These are phyloP conservation scores for Eurytoma californica DNA, from an alignment of 2,888 invertebrate genomes.

Conservation along the genomic window DNA sequence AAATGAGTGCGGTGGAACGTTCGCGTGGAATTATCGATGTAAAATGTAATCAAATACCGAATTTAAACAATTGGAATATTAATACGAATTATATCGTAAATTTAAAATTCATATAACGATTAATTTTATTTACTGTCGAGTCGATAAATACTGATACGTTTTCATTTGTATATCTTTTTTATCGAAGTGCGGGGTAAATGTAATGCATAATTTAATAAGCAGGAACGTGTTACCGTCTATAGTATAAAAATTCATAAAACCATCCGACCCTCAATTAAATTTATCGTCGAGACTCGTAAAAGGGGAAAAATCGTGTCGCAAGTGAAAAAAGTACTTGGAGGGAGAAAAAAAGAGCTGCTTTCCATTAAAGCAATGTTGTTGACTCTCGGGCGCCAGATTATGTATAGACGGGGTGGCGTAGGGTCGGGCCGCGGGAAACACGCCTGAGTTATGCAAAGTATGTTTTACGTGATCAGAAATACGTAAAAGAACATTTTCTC, in stretches of 20 bases:
- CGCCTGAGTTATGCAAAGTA: conserved; percentile 47
- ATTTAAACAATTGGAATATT: too few species aligned
- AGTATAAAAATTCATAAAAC: background rate
- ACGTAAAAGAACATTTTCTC: conserved; percentile 45
- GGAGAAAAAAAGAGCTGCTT: conserved; percentile 7
- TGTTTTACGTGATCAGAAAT: conserved; percentile 55
- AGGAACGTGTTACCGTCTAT: background rate
- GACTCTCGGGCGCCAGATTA: conserved; percentile 25
- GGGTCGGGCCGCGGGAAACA: background rate
- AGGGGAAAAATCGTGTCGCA: background rate
- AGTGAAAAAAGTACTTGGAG: background rate
- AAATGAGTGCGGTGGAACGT: too few species aligned
- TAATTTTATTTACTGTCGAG: conserved; percentile 1
- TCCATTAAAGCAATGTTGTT: conserved; percentile 36
- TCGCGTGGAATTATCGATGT: too few species aligned
- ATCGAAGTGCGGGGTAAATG: background rate
- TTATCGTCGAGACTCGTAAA: conserved; percentile 11
- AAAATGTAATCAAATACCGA: too few species aligned
- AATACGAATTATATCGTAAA: too few species aligned
- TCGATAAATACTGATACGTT: background rate
- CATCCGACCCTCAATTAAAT: conserved; percentile 18
- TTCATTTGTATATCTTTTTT: background rate
- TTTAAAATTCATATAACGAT: background rate
- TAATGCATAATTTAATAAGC: background rate
- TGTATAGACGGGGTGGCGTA: background rate